These are phyloP conservation scores for Orientallactaga bullata DNA, from an alignment of 2,113 vertebrate species.

Conservation along the genomic window DNA sequence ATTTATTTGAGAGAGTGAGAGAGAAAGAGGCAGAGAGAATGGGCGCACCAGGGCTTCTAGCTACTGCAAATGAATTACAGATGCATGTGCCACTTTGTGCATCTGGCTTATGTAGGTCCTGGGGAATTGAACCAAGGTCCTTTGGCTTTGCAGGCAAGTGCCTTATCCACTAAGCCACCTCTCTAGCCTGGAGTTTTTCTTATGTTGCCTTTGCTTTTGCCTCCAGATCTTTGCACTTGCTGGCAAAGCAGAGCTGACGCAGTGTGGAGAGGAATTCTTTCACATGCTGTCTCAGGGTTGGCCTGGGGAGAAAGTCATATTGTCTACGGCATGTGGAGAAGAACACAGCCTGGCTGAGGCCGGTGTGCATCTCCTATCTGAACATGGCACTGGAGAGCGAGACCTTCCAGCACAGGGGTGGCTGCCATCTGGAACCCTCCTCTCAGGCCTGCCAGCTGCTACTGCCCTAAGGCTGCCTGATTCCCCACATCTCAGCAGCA, in stretches of 20 bases:
- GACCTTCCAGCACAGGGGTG: background rate
- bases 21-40: too few species aligned
- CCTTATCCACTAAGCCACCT: too few species aligned
- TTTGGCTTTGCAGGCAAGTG: too few species aligned
- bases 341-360: background rate
- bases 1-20: too few species aligned
- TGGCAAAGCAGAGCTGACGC: background rate
- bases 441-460: background rate
- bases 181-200: too few species aligned
- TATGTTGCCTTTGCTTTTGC: background rate
- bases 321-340: background rate
- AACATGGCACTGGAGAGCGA: background rate
- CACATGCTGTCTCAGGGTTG: background rate
- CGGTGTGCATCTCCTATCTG: background rate
- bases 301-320: background rate
- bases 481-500: accelerated
- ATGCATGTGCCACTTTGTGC: too few species aligned
- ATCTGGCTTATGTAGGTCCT: too few species aligned
- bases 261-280: background rate
- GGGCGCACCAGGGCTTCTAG: too few species aligned
- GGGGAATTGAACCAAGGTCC: too few species aligned
- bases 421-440: background rate
- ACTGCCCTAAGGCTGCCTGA: background rate
- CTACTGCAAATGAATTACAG: too few species aligned
- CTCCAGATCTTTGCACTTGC: background rate